These are phyloP conservation scores for Echeneis naucrates DNA, from an alignment of 2,797 vertebrate species.

Conservation along the genomic window DNA sequence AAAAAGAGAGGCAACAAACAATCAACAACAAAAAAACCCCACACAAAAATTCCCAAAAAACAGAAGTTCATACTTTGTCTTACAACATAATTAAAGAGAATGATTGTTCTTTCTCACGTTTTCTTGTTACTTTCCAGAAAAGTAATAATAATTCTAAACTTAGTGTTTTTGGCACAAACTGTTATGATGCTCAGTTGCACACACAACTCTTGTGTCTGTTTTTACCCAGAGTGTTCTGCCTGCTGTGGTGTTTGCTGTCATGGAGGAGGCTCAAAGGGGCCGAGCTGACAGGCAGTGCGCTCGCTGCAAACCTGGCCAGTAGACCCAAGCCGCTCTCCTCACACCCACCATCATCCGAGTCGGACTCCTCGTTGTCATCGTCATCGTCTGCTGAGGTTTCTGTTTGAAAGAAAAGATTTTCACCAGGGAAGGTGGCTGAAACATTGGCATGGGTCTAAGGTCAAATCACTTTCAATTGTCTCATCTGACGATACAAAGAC, in stretches of 20 bases:
- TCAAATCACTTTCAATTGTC: conserved; percentile 38
- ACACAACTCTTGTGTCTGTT: conserved; percentile 2
- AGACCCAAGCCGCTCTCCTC: conserved; percentile 96
- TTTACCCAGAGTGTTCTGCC: conserved; percentile 92
- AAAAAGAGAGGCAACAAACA: too few relatives aligned
- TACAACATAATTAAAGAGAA: background rate
- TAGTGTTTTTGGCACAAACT: background rate
- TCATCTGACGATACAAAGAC: conserved; percentile 24
- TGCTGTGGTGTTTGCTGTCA: conserved; percentile 91
- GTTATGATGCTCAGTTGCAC: background rate
- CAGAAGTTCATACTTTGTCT: too few relatives aligned
- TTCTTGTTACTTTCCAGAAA: too few relatives aligned
- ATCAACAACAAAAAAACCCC: too few relatives aligned
- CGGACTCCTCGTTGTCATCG: conserved; percentile 80
- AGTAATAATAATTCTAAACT: too few relatives aligned
- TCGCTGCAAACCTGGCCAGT: conserved; percentile 94
- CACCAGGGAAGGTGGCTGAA: conserved; percentile 14
- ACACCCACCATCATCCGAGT: conserved; percentile 74
- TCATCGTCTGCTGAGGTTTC: conserved; percentile 87
- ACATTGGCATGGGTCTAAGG: conserved; percentile 30
- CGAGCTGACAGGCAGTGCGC: conserved; percentile 88
- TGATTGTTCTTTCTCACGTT: too few relatives aligned
- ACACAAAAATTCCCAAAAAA: too few relatives aligned
- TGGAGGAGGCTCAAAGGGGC: conserved; percentile 88
- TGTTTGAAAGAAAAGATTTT: conserved; percentile 63